Percentiles rank a stretch among this genome's conserved stretches.
These are phyloP conservation scores for Hippocampus mohnikei DNA, from an alignment of 2,113 vertebrate genomes.

Conservation along the genomic window DNA sequence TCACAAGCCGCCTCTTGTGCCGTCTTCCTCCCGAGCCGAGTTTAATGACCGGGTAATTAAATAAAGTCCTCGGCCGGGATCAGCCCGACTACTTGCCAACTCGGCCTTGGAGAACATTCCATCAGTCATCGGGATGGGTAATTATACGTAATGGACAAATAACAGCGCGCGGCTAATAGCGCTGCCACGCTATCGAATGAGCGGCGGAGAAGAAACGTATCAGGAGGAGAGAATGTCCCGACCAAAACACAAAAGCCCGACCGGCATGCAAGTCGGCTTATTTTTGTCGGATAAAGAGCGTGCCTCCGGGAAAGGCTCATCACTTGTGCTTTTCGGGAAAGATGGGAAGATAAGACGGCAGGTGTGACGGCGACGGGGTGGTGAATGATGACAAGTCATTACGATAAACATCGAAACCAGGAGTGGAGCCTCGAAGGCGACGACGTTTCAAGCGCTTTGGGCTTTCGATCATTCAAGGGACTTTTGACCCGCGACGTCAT, in stretches of 20 bases:
- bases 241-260: conserved; percentile 21
- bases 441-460: background rate
- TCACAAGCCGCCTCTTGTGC: conserved; percentile 32
- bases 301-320: conserved; percentile 12
- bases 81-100: conserved; percentile 54
- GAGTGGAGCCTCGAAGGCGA: background rate
- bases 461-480: conserved; percentile 43
- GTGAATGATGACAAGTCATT: conserved; percentile 3
- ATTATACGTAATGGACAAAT: conserved; percentile 70
- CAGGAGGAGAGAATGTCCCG: conserved; percentile 4
- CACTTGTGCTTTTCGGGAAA: background rate
- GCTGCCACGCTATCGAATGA: conserved; percentile 31
- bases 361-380: conserved; percentile 16
- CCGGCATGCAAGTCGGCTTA: background rate
- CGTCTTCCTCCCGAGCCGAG: conserved; percentile 36
- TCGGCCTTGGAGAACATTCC: conserved; percentile 54
- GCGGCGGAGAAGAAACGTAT: background rate
- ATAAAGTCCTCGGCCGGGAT: conserved; percentile 58
- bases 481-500: conserved; percentile 23
- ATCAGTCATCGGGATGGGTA: conserved; percentile 64
- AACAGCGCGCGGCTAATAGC: conserved; percentile 48
- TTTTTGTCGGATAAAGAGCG: conserved; percentile 19
- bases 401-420: conserved; percentile 6
- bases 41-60: conserved; percentile 62
- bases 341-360: conserved; percentile 44